Evolutionary conservation across 2,797 vertebrate species (phyloP).

Genomic region (Falco concolor): DNA sequence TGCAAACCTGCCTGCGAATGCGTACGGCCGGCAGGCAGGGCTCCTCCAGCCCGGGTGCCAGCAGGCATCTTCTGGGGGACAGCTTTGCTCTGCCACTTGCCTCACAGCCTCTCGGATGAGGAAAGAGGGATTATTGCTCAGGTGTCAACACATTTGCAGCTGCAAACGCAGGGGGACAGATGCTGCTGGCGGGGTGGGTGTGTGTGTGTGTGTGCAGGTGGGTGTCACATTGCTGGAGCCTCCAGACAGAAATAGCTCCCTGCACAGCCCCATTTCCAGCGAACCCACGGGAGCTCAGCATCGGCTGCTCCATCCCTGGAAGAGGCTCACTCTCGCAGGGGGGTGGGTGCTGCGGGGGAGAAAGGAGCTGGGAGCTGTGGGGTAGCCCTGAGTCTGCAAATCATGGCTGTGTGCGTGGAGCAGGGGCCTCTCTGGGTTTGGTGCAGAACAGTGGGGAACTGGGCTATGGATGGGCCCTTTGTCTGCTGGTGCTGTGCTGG

Average conservation of each 20-base stretch:
- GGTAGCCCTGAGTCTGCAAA: not conserved
- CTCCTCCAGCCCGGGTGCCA: not conserved
- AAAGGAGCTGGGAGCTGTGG: not conserved
- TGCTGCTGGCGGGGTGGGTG: not conserved
- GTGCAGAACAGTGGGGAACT: fast-evolving
- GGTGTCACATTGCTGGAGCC: not conserved
- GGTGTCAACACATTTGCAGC: not conserved
- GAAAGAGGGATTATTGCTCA: not conserved
- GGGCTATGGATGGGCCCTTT: not conserved
- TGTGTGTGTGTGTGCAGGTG: too few relatives aligned
- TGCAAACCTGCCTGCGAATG: not conserved
- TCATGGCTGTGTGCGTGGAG: fast-evolving
- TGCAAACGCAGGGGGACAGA: not conserved
- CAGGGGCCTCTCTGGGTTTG: not conserved
- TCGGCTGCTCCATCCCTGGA: not conserved
- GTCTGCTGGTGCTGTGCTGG: not conserved
- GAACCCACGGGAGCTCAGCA: not conserved
- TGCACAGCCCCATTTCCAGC: not conserved
- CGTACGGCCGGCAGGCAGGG: fast-evolving
- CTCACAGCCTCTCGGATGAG: not conserved
- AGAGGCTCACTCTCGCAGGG: fast-evolving
- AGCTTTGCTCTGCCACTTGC: not conserved
- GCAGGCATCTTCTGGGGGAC: not conserved
- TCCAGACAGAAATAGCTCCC: not conserved
- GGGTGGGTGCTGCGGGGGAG: not conserved